phyloP scores from a whole-genome alignment of 2,113 vertebrate genomes.

The Oophaga pumilio region DNA sequence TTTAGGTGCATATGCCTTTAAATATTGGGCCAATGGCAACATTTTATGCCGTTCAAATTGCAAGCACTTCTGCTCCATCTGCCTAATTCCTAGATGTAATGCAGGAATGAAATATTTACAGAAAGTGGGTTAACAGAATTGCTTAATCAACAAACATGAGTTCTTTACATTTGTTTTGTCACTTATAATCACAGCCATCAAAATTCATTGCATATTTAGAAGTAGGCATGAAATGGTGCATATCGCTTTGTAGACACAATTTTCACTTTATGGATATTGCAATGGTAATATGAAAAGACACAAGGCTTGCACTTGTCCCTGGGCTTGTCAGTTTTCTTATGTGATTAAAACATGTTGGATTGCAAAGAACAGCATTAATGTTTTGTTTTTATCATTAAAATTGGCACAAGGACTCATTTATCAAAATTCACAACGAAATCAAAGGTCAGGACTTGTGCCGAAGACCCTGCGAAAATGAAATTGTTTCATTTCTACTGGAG shows the following conservation, averaged over 20 bases:
- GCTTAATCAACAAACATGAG: conserved; percentile 41
- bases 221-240: conserved; percentile 43
- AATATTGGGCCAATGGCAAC: neutral
- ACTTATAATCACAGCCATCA: conserved; percentile 52
- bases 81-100: conserved; percentile 24
- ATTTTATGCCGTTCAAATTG: conserved; percentile 11
- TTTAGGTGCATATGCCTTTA: neutral
- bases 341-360: conserved; percentile 53
- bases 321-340: conserved; percentile 50
- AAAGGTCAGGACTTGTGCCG: neutral
- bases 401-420: conserved; percentile 27
- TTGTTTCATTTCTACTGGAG: conserved; percentile 3
- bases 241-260: conserved; percentile 54
- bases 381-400: conserved; percentile 20
- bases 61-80: conserved; percentile 30
- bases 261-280: conserved; percentile 39
- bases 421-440: conserved; percentile 23
- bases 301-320: conserved; percentile 46
- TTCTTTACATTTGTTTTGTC: conserved; percentile 49
- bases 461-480: neutral
- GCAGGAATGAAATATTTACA: conserved; percentile 20
- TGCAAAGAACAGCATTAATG: conserved; percentile 39
- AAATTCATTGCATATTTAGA: conserved; percentile 40
- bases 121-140: conserved; percentile 23
- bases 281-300: conserved; percentile 52